phyloP scores from a whole-genome alignment of 2,888 invertebrate genomes.

The Hipparchia semele region DNA sequence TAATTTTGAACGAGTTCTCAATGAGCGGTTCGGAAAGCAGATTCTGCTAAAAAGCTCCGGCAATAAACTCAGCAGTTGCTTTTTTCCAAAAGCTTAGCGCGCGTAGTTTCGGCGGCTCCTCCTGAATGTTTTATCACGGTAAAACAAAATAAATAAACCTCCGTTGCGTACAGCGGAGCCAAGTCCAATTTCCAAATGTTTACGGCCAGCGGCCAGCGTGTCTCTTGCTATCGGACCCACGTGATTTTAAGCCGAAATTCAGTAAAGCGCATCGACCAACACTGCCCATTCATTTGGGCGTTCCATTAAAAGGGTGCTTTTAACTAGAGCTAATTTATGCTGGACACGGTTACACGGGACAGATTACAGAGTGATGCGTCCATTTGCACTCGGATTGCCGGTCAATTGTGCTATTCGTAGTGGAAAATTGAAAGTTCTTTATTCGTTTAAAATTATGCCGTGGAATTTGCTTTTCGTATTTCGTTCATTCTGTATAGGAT shows the following conservation, averaged over 20 bases:
- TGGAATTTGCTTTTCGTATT: constrained; percentile 18
- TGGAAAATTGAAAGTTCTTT: constrained; percentile 31
- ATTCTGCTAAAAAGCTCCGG: too few species aligned
- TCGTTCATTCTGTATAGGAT: neutral
- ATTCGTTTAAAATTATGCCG: constrained; percentile 20
- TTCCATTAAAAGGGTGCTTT: constrained; percentile 78
- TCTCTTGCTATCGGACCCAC: constrained; percentile 32
- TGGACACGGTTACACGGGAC: constrained; percentile 72
- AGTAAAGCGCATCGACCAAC: constrained; percentile 32
- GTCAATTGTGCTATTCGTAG: constrained; percentile 33
- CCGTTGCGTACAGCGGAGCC: neutral
- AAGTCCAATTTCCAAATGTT: constrained; percentile 26
- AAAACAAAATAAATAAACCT: constrained; percentile 5
- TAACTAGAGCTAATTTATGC: constrained; percentile 80
- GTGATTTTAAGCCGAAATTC: constrained; percentile 34
- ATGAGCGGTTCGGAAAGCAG: too few species aligned
- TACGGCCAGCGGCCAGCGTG: constrained; percentile 23
- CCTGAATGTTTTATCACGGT: neutral
- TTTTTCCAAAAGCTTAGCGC: too few species aligned
- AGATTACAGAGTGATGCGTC: constrained; percentile 76
- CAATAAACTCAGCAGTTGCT: too few species aligned
- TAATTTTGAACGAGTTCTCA: too few species aligned
- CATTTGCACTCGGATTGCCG: constrained; percentile 46
- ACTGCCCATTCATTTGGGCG: constrained; percentile 73
- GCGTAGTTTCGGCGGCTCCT: too few species aligned